Base-by-base conservation (phyloP, 1,140 invertebrate genomes). In the Hetaerina americana region DNA sequence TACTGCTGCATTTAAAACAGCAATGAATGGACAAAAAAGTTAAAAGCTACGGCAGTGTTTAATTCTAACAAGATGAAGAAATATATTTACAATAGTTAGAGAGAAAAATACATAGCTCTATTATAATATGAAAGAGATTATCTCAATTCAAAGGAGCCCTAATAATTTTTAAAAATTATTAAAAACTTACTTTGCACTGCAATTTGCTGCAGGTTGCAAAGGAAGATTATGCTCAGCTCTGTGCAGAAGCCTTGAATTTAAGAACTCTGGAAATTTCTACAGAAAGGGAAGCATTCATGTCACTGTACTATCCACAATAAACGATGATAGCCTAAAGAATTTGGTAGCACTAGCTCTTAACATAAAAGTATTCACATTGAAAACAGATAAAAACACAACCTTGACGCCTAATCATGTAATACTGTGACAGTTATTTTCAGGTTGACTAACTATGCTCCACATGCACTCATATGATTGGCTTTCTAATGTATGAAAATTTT, bases 321-420 rank as follows among this genome's bases (percentile, higher is more conserved):
- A 68, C 66, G 26, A 68, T 68, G 66, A 68, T 25, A 68, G 40
- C n/a, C 24, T 68, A 68, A 68, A 68, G 66, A 68, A 68, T 68
- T 68, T 68, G n/a, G 66, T 25, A 68, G 66, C 66, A 68, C 66
- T 68, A 68, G 66, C 2, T 57, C 40, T 68, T 68, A 68, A 68
- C 12, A 68, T n/a, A 68, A 57, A 68, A 24, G 27, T 18, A 68
- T 10, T 27, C 24, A 68, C 66, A 68, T 68, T 68, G 15, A 68
- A 68, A 68, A 68, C n/a, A 68, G 66, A 68, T 68, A 1, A 68
- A 57, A 68, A 57, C 40, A 68, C 66, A 68, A 68, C 3, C 27
- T 68, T 68, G 27, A 68, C 26, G 26, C 27, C 66, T 68, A 68
- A 10, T 68, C 66, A 68, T 18, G 66, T 68, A 68, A 68, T 68